Conservation (phyloP, 2,797 vertebrate genomes). For the Melanotaenia nigrans region DNA sequence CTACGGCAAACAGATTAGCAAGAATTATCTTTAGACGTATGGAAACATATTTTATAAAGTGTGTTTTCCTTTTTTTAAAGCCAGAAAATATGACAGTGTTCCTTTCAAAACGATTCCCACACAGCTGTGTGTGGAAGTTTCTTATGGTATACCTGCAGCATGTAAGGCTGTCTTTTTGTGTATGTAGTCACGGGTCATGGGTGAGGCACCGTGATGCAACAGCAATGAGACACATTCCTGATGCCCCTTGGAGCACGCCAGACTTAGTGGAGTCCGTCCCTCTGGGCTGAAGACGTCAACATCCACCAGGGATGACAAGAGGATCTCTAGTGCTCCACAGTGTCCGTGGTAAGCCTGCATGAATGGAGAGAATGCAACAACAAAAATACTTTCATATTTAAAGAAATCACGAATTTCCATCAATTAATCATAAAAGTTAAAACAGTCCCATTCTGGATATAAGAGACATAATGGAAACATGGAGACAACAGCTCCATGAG, state of each 20-base stretch:
- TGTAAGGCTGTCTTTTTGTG: conserved; percentile 94
- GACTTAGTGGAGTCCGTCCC: conserved; percentile 91
- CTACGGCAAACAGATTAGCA: conserved; percentile 66
- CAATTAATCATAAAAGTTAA: background rate
- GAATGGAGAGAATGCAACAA: conserved; percentile 8
- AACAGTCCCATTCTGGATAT: background rate
- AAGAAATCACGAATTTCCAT: background rate
- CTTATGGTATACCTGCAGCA: conserved; percentile 87
- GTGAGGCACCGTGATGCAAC: conserved; percentile 94
- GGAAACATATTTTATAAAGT: background rate
- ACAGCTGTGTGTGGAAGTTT: background rate
- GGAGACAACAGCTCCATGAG: conserved; percentile 5
- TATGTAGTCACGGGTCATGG: conserved; percentile 91
- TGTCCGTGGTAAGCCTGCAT: conserved; percentile 94
- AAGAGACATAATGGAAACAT: conserved; percentile 2
- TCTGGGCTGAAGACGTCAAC: conserved; percentile 93
- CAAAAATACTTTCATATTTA: background rate
- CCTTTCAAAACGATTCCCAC: background rate
- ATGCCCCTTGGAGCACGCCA: conserved; percentile 94
- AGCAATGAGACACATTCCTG: conserved; percentile 96
- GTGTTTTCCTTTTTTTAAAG: background rate
- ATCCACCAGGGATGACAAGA: conserved; percentile 93
- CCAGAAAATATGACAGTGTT: background rate
- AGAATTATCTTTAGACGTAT: background rate
- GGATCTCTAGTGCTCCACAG: conserved; percentile 93